These are phyloP conservation scores for Standfussiana lucernea DNA, from an alignment of 2,888 invertebrate species.

Conservation along the genomic window DNA sequence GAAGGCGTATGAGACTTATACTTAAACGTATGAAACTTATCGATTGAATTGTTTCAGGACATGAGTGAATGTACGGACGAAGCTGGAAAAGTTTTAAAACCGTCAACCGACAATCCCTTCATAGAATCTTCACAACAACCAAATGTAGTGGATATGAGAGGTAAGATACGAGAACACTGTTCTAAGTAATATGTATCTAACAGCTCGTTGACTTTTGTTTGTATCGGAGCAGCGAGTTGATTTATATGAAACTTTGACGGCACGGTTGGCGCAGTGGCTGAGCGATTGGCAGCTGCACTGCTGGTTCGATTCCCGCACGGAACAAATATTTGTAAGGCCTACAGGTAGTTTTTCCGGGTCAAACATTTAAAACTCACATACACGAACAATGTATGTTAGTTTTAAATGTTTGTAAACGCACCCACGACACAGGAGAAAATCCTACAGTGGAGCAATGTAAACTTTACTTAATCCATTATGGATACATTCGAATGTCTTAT, in stretches of 20 bases:
- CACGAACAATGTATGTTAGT: not conserved
- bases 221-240: not conserved
- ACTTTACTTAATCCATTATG: not conserved
- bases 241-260: not conserved
- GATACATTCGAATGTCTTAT: not conserved
- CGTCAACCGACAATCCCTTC: conserved; percentile 96
- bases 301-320: not conserved
- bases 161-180: conserved; percentile 83
- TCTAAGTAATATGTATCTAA: not conserved
- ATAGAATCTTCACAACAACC: conserved; percentile 96
- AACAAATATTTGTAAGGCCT: not conserved
- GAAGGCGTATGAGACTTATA: not conserved
- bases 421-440: not conserved
- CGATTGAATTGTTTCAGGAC: conserved; percentile 89
- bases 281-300: not conserved
- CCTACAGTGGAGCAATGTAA: not conserved
- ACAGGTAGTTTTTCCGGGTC: not conserved
- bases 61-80: conserved; percentile 95
- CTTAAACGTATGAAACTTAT: not conserved
- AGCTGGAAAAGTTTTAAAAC: conserved; percentile 94
- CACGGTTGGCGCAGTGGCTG: not conserved
- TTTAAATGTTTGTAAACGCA: not conserved
- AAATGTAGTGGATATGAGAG: conserved; percentile 98
- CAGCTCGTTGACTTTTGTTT: not conserved
- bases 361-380: no score